Base-by-base conservation (phyloP, 2,113 vertebrate genomes). In the Serinus canaria region DNA sequence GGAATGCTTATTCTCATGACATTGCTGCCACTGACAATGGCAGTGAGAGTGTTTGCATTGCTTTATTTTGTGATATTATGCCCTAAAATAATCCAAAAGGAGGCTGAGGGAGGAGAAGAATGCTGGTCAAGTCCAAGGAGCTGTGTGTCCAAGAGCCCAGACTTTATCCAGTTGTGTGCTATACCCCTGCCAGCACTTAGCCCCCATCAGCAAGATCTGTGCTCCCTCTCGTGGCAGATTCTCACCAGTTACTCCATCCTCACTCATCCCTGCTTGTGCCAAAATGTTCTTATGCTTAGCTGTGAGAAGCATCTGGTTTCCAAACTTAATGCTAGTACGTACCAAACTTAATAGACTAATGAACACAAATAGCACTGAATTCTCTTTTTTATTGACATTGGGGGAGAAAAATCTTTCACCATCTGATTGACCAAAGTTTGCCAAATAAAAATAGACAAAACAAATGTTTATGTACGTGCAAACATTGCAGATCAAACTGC, bases 381-480 rank as follows among this genome's bases (percentile, higher is more conserved):
- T 97, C 94, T 97, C 89, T 97, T 97, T 98, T 99, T 99, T 99
- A 99, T 99, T 99, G 98, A 99, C 98, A 99, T 97, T 95, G 98
- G 98, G 97, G 97, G 95, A 97, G 96, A 98, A 98, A 98, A 97
- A 98, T 98, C 97, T 98, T 98, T 99, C 98, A 99, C 98, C 98
- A 99, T 99, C 98, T 97, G 98, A 98, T 98, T 98, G 98, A 99
- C 97, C 97, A 97, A 98, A 98, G 82, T 97, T 96, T 97, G 97
- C 96, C 97, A 96, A 98, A 98, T 96, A 98, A 99, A 99, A 98
- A 74, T 64, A 98, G 98, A 97, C 96, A 96, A 98, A 99, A 98
- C 98, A 99, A 99, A 98, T 98, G 97, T 98, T 94, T 97, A 98
- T 98, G 98, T 98, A 98, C 98, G 98, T 99, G 99, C 99, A 99